Evolutionary conservation across 2,797 vertebrate genomes (phyloP), one percentile per base, ranked within the genome.

Genomic region (Platalea minor): DNA sequence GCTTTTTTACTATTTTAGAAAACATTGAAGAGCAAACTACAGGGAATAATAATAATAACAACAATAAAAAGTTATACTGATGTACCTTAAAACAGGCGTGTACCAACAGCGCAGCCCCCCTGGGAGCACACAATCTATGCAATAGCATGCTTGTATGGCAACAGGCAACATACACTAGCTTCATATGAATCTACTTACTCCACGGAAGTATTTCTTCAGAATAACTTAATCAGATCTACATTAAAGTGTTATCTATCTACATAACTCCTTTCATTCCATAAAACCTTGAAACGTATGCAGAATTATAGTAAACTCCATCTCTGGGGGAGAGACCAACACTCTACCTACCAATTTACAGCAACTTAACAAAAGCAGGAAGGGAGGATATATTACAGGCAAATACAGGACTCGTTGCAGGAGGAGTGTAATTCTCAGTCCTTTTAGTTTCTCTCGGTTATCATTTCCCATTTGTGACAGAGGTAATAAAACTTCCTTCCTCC

Each of bases 401-500:
- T 95, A 93, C 82, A 96, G 72, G 90, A 82, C 68, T 93, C 59
- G 3, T 53, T 75, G 92, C 83, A 93, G 65, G 61, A 89, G 95
- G 60, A 96, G 81, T 93, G 69, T 73, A 95, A 95, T 96, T 95
- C 85, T 92, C 85, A 88, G 69, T n/a, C 75, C 89, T 95, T 96
- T 95, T 93, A 89, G 94, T 85, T 96, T 95, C 96, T 95, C 91
- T 85, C 81, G 91, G 67, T 83, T 97, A 95, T 93, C 93, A 86
- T 97, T 96, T 97, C 93, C 96, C 94, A 96, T 88, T 96, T 97
- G 94, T 94, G 85, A 88, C 82, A 96, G 91, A 88, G 84, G 91
- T 94, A 96, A 95, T 93, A 96, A 94, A 96, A 96, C 85, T 96
- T 97, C 96, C 95, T 97, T 96, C 95, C 94, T 94, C 48, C 89